Evolutionary conservation across 1,140 invertebrate genomes (phyloP).

Genomic region (Littorina saxatilis): DNA sequence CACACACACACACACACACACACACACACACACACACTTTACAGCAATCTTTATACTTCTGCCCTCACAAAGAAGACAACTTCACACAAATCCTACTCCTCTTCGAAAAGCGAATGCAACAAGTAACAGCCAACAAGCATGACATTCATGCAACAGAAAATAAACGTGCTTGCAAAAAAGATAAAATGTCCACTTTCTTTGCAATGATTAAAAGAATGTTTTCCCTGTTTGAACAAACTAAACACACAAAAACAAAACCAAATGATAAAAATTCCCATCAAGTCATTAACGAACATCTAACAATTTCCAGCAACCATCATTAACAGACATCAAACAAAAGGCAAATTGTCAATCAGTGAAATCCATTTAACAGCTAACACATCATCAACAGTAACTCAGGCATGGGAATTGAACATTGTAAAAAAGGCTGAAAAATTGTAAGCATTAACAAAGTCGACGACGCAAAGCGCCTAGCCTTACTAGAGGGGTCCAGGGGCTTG

Average conservation of each 20-base stretch:
- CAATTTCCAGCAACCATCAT: not conserved
- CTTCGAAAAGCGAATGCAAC: not conserved
- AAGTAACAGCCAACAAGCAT: not conserved
- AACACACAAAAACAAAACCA: no score
- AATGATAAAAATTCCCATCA: no score
- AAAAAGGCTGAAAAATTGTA: not conserved
- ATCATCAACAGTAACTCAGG: no score
- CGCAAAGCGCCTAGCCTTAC: no score
- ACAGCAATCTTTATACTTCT: not conserved
- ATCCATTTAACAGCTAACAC: no score
- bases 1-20: conserved; percentile 28
- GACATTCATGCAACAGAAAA: not conserved
- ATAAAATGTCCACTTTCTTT: not conserved
- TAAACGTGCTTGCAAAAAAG: not conserved
- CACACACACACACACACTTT: conserved; percentile 24
- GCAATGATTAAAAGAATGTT: no score
- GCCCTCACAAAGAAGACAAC: not conserved
- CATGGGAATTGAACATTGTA: no score
- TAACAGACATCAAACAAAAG: not conserved
- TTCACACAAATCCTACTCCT: not conserved
- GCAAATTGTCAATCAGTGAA: no score
- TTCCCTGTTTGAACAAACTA: no score
- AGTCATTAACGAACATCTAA: not conserved
- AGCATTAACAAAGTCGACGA: not conserved
- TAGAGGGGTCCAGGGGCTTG: no score